Evolutionary conservation across 2,888 invertebrate genomes (phyloP).

Genomic region (Peribatodes rhomboidaria): DNA sequence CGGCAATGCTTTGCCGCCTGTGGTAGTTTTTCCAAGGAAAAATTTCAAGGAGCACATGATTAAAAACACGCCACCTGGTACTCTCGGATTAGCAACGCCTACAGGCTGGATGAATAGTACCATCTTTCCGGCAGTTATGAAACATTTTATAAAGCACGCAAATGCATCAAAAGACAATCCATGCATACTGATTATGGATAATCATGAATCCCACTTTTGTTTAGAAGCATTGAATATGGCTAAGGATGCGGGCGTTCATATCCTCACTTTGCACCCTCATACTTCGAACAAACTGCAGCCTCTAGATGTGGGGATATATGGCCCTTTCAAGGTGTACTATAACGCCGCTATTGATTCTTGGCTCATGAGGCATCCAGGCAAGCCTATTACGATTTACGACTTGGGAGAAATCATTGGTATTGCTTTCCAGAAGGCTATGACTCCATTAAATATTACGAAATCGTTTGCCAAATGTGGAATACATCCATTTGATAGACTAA

Average conservation of each 20-base stretch:
- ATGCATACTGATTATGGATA: constrained; percentile 39
- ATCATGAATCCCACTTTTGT: constrained; percentile 36
- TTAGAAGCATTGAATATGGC: constrained; percentile 1
- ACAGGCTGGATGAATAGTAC: constrained; percentile 22
- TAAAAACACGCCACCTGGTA: constrained; percentile 30
- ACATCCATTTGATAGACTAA: background rate
- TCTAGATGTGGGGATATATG: background rate
- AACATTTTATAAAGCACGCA: constrained; percentile 45
- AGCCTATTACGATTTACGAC: constrained; percentile 5
- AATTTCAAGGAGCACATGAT: constrained; percentile 49
- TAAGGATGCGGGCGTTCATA: background rate
- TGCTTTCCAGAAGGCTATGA: constrained; percentile 1
- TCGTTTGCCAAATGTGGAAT: background rate
- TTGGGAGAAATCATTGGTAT: background rate
- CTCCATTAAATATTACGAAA: background rate
- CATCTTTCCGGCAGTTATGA: constrained; percentile 40
- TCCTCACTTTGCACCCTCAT: constrained; percentile 4
- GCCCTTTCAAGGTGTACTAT: background rate
- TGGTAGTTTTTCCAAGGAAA: constrained; percentile 60
- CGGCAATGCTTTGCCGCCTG: constrained; percentile 58
- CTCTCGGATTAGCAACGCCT: constrained; percentile 22
- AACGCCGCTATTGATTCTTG: constrained; percentile 8
- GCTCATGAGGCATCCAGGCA: background rate
- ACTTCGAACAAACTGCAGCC: constrained; percentile 9
- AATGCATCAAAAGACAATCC: constrained; percentile 37